Conservation (phyloP, 2,888 invertebrate genomes). For the Patella depressa region DNA sequence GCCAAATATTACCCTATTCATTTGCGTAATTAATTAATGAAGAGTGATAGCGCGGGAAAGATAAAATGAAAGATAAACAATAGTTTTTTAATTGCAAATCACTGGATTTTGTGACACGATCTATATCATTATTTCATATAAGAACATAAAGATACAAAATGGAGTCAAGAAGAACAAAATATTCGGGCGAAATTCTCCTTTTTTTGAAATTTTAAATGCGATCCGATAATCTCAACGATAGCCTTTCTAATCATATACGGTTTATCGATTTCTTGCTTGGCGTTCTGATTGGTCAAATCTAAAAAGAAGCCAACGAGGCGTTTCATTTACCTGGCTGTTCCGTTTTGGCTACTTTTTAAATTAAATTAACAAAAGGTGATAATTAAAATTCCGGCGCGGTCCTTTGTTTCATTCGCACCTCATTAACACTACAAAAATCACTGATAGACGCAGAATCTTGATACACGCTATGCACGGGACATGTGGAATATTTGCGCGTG, state of each 20-base stretch:
- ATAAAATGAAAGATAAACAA: background rate
- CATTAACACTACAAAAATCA: background rate
- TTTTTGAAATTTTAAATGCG: too few relatives aligned
- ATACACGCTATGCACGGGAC: background rate
- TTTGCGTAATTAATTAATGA: background rate
- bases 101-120: background rate
- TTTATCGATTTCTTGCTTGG: background rate
- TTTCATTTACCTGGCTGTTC: conserved; percentile 8
- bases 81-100: background rate
- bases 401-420: too few relatives aligned
- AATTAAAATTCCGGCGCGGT: too few relatives aligned
- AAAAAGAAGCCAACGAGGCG: background rate
- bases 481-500: background rate
- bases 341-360: background rate
- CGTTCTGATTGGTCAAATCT: background rate
- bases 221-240: background rate
- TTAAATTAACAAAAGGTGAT: too few relatives aligned
- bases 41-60: background rate
- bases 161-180: too few relatives aligned
- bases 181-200: too few relatives aligned
- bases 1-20: too few relatives aligned
- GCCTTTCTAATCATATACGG: background rate
- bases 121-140: too few relatives aligned
- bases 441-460: background rate
- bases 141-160: too few relatives aligned